phyloP scores from a whole-genome alignment of 1,140 invertebrate species.

The Saccostrea echinata region DNA sequence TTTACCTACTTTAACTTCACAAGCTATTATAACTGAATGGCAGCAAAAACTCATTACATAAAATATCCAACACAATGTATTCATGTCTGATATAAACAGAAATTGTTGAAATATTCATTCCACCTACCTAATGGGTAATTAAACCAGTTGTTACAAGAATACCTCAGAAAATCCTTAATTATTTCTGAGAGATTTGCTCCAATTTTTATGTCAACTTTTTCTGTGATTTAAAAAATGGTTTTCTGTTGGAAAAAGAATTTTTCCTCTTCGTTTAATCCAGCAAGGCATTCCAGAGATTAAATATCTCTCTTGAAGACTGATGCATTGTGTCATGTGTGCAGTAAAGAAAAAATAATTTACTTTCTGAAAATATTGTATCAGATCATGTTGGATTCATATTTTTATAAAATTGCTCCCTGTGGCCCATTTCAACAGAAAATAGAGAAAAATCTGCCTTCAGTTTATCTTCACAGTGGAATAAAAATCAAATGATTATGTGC shows the following conservation, averaged over 20 bases:
- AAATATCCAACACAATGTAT: not conserved
- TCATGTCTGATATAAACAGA: not conserved
- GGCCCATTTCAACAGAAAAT: not conserved
- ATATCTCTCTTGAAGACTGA: not conserved
- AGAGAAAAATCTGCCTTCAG: not conserved
- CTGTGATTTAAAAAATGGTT: not conserved
- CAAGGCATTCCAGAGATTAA: not conserved
- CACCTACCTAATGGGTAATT: not conserved
- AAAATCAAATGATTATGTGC: conserved; percentile 8
- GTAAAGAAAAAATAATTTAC: not conserved
- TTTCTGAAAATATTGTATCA: not conserved
- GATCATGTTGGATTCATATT: not conserved
- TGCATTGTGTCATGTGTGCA: not conserved
- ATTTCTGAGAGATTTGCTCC: not conserved
- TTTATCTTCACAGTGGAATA: not conserved
- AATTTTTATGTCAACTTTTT: conserved; percentile 28
- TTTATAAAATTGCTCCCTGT: not conserved
- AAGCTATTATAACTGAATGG: conserved; percentile 10
- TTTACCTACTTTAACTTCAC: conserved; percentile 1
- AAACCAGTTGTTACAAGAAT: not conserved
- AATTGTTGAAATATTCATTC: not conserved
- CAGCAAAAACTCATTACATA: not conserved
- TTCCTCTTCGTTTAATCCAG: not conserved
- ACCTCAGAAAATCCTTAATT: not conserved
- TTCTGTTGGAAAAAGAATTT: not conserved